phyloP scores from a whole-genome alignment of 2,888 invertebrate species.

The Chesias legatella region DNA sequence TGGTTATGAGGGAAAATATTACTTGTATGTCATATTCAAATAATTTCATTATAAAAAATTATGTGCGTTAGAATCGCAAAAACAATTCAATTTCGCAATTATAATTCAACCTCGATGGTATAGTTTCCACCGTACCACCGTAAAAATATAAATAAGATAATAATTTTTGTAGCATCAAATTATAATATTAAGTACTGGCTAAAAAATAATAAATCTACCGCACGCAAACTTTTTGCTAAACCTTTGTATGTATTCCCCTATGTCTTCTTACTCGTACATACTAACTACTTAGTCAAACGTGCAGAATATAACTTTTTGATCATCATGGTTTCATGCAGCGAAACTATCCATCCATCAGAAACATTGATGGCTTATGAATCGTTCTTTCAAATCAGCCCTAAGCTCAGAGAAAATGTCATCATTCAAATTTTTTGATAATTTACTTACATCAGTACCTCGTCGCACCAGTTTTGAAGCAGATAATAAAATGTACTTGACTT shows the following conservation, averaged over 20 bases:
- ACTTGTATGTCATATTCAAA: slow-evolving; percentile 11
- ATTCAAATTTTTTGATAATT: slow-evolving; percentile 63
- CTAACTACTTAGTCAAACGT: slow-evolving; percentile 60
- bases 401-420: slow-evolving; percentile 52
- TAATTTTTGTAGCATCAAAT: slow-evolving; percentile 1
- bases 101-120: slow-evolving; percentile 5
- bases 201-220: slow-evolving; percentile 11
- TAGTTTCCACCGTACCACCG: slow-evolving; percentile 8
- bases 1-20: slow-evolving; percentile 20
- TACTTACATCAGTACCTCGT: slow-evolving; percentile 75
- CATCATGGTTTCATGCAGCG: slow-evolving; percentile 66
- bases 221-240: slow-evolving; percentile 12
- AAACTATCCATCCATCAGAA: slow-evolving; percentile 61
- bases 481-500: slow-evolving; percentile 53
- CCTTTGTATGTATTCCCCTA: slow-evolving; percentile 10
- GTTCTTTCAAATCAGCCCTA: slow-evolving; percentile 50
- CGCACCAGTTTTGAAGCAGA: slow-evolving; percentile 68
- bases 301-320: slow-evolving; percentile 50
- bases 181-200: slow-evolving; percentile 4
- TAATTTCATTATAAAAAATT: slow-evolving; percentile 18
- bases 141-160: neutral
- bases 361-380: slow-evolving; percentile 59
- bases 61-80: slow-evolving; percentile 27
- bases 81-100: slow-evolving; percentile 65
- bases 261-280: slow-evolving; percentile 25